Percentiles rank a stretch among this genome's conserved stretches.
These are phyloP conservation scores for Scaptomyza tumidula DNA, from an alignment of 2,888 invertebrate species.

Conservation along the genomic window DNA sequence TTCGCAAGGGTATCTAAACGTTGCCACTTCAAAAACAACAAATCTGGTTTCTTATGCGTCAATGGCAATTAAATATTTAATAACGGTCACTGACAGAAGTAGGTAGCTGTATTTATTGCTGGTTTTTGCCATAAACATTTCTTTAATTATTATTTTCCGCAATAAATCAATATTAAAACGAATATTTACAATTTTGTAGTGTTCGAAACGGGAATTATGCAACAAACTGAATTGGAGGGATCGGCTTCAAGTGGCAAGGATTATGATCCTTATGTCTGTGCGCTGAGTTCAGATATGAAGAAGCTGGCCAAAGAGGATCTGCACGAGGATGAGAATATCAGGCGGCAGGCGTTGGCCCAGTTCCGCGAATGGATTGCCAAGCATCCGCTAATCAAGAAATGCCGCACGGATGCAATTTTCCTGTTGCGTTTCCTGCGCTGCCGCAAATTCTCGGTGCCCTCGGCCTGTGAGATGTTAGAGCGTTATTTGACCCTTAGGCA, in stretches of 20 bases:
- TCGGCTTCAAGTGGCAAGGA: constrained; percentile 74
- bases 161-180: background rate
- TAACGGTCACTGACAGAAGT: constrained; percentile 1
- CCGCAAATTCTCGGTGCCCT: constrained; percentile 94
- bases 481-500: constrained; percentile 93
- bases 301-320: constrained; percentile 90
- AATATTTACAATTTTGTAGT: constrained; percentile 67
- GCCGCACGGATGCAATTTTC: constrained; percentile 93
- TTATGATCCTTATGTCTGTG: constrained; percentile 83
- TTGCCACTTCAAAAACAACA: background rate
- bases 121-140: background rate
- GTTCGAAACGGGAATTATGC: constrained; percentile 84
- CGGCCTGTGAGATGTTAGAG: constrained; percentile 94
- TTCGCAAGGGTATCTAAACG: background rate
- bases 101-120: background rate
- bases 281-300: constrained; percentile 84
- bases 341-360: constrained; percentile 90
- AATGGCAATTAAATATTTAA: background rate
- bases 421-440: constrained; percentile 93
- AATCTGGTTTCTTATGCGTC: background rate
- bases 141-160: background rate
- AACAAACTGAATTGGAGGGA: constrained; percentile 78
- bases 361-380: constrained; percentile 93
- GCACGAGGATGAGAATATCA: constrained; percentile 90
- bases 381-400: constrained; percentile 92